phyloP scores from a whole-genome alignment of 2,797 vertebrate species.

The Amniataba percoides region DNA sequence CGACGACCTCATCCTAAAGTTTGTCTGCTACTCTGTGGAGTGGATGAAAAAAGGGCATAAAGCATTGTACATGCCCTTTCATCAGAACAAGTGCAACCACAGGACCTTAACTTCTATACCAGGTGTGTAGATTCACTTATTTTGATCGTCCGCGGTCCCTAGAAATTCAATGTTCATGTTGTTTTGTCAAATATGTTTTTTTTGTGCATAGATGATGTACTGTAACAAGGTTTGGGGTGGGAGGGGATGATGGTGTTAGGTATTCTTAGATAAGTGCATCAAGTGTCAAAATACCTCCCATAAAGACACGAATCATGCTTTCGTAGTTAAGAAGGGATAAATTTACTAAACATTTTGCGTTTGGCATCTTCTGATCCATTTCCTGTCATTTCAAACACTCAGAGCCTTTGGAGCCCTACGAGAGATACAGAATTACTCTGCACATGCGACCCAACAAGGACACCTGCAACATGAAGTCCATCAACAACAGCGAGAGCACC shows the following conservation, averaged over 20 bases:
- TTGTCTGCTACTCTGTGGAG: constrained; percentile 86
- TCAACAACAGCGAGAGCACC: constrained; percentile 83
- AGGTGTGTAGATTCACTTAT: constrained; percentile 47
- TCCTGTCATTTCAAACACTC: constrained; percentile 1
- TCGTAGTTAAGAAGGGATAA: neutral
- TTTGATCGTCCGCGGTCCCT: neutral
- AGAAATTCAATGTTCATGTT: neutral
- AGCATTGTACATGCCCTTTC: constrained; percentile 58
- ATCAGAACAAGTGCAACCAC: neutral
- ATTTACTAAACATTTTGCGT: neutral
- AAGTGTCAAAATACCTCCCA: neutral
- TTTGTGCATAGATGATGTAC: neutral
- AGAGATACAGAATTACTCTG: constrained; percentile 85
- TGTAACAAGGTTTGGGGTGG: too few relatives aligned
- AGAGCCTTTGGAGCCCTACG: constrained; percentile 82
- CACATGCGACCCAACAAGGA: constrained; percentile 70
- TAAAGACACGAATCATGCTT: too few relatives aligned
- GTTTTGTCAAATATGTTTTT: neutral
- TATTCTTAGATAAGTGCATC: neutral
- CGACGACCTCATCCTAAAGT: constrained; percentile 49
- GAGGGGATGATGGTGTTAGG: neutral
- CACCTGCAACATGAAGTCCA: constrained; percentile 78
- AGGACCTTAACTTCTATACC: constrained; percentile 35
- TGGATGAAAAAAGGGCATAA: constrained; percentile 77
- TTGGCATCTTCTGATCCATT: neutral